These are phyloP conservation scores for Channa striata DNA, from an alignment of 2,797 vertebrate genomes.

Conservation along the genomic window DNA sequence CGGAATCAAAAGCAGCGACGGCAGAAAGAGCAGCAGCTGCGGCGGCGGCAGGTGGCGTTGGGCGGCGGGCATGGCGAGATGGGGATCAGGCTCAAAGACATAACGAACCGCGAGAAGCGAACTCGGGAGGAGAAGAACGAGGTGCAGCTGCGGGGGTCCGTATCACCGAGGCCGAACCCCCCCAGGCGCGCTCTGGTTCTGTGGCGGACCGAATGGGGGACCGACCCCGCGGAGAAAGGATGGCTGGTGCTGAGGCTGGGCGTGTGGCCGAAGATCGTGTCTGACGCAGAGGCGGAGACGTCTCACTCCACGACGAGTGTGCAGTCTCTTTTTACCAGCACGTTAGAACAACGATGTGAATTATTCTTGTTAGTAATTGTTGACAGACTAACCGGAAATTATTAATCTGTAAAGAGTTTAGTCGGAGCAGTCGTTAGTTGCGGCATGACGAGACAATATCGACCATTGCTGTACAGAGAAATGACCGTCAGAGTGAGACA, in stretches of 20 bases:
- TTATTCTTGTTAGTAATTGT: too few relatives aligned
- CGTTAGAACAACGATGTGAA: too few relatives aligned
- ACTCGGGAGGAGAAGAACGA: conserved; percentile 43
- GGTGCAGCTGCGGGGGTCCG: conserved; percentile 10
- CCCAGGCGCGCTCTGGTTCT: neutral
- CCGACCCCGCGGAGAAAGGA: conserved; percentile 46
- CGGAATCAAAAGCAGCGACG: conserved; percentile 70
- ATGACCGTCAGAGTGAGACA: conserved; percentile 35
- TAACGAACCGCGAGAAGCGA: conserved; percentile 64
- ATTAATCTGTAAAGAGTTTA: too few relatives aligned
- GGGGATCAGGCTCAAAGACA: conserved; percentile 77
- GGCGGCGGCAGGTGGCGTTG: conserved; percentile 66
- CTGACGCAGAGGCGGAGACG: accelerated
- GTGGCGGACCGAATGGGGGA: conserved; percentile 12
- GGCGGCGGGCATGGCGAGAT: conserved; percentile 77
- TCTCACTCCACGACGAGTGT: neutral
- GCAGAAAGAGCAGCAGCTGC: conserved; percentile 63
- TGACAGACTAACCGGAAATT: too few relatives aligned
- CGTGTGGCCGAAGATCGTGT: conserved; percentile 59
- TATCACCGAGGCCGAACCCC: conserved; percentile 43
- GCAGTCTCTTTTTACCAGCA: too few relatives aligned
- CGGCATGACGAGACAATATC: too few relatives aligned
- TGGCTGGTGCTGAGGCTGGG: conserved; percentile 79
- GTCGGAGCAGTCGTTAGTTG: neutral
- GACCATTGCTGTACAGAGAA: neutral